Base-by-base conservation (phyloP, 2,797 vertebrate genomes). In the Sylvia borin region DNA sequence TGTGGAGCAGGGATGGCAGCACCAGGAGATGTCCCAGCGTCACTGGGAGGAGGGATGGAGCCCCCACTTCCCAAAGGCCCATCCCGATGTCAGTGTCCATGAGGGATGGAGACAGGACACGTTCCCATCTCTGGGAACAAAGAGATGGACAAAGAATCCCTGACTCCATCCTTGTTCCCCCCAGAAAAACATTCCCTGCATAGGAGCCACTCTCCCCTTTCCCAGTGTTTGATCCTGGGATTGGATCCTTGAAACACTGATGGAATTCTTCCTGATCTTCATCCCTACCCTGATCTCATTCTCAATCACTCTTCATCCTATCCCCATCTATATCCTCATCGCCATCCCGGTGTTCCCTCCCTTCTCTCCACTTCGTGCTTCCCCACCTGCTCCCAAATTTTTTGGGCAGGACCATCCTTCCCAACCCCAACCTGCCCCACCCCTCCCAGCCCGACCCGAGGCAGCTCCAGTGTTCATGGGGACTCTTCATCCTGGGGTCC, bases 161-260 rank as follows among this genome's bases (percentile, higher is more conserved):
- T 8, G 17, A 16, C 22, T 24, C 25, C 65, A 26, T 10, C 70
- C 70, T 7, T 4, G 22, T 8, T 55, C 7, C 27, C 32, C 34
- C 16, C 6, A 2, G 58, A 53, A 78, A 36, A 85, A 54, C 43
- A 45, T 42, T 84, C 26, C 83, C n/a, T 0, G 0, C 10, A 31
- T 32, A 64, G 53, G 72, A 83, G 86, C 14, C 1, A 4, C 21
- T 55, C 50, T 15, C 3, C 7, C 22, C 27, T 4, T 38, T 58
- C 67, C 51, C 1, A 2, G 32, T 7, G 51, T 25, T 65, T 29
- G 36, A 58, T 72, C 27, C 74, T 8, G 1, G 36, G 24, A 38
- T 0, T 13, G 1, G 11, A 58, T n/a, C 38, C 24, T 57, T 51
- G 11, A 65, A 65, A 72, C 0, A 0, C 27, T 0, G 0, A n/a